A percentile compares a stretch with the other conserved stretches of the same genome.
Conservation (phyloP, 2,797 vertebrate species). For the Pampus argenteus region DNA sequence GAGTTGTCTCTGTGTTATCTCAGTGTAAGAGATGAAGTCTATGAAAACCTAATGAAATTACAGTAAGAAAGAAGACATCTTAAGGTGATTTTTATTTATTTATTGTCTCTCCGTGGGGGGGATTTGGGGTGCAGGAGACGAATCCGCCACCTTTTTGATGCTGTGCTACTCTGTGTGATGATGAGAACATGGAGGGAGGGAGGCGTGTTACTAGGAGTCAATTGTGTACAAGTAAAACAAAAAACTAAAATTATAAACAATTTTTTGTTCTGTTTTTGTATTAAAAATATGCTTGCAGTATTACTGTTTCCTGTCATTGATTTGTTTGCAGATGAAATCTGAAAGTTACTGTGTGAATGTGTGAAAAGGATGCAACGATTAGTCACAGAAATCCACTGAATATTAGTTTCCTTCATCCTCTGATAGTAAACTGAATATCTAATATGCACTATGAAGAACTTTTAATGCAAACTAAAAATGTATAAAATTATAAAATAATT, state of each 20-base stretch:
- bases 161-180: slow-evolving; percentile 78
- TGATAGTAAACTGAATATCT: neutral
- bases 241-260: slow-evolving; percentile 86
- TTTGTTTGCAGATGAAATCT: neutral
- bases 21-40: slow-evolving; percentile 74
- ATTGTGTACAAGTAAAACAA: slow-evolving; percentile 83
- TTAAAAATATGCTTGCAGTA: slow-evolving; percentile 90
- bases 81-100: slow-evolving; percentile 89
- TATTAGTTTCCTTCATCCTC: too few relatives aligned
- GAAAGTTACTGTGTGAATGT: neutral
- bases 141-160: slow-evolving; percentile 78
- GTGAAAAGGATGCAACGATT: too few relatives aligned
- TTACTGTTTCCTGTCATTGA: slow-evolving; percentile 38
- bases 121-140: slow-evolving; percentile 53
- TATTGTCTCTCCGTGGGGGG: slow-evolving; percentile 79
- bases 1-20: slow-evolving; percentile 68
- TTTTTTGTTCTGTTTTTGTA: slow-evolving; percentile 88
- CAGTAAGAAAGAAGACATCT: slow-evolving; percentile 64
- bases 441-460: neutral
- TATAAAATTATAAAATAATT: neutral
- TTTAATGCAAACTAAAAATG: neutral
- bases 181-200: slow-evolving; percentile 51
- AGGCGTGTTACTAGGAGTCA: slow-evolving; percentile 62
- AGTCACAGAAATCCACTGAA: too few relatives aligned
- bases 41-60: slow-evolving; percentile 77